Conservation (phyloP, 2,888 invertebrate species). For the Cancer borealis region DNA sequence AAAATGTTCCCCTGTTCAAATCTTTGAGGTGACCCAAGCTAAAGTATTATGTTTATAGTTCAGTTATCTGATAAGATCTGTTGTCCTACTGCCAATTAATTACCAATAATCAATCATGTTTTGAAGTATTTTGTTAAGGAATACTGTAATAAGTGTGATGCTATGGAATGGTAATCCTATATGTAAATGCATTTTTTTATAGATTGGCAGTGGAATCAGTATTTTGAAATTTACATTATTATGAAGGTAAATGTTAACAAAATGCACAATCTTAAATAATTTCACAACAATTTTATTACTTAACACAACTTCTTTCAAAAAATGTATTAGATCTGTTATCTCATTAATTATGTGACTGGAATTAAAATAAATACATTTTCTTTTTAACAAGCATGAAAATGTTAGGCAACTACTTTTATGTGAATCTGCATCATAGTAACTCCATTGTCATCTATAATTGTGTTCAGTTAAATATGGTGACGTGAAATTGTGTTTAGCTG, state of each 20-base stretch:
- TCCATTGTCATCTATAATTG: background rate
- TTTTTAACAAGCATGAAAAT: background rate
- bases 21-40: constrained; percentile 35
- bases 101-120: constrained; percentile 35
- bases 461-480: too few relatives aligned
- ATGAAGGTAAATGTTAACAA: background rate
- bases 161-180: constrained; percentile 54
- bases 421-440: background rate
- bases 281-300: constrained; percentile 55
- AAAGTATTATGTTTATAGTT: constrained; percentile 39
- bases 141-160: background rate
- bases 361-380: background rate
- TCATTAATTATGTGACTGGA: constrained; percentile 32
- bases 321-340: constrained; percentile 55
- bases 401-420: background rate
- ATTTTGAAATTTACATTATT: constrained; percentile 4
- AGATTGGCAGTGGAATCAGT: background rate
- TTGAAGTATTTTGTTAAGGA: background rate
- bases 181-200: constrained; percentile 12
- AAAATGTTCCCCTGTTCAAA: constrained; percentile 55
- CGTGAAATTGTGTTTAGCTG: background rate
- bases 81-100: constrained; percentile 58
- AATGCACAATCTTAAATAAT: constrained; percentile 48
- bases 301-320: constrained; percentile 60
- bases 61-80: constrained; percentile 48